Evolutionary conservation across 2,888 invertebrate genomes (phyloP), one percentile per base, ranked within the genome.

Genomic region (Anthoptus insignis): DNA sequence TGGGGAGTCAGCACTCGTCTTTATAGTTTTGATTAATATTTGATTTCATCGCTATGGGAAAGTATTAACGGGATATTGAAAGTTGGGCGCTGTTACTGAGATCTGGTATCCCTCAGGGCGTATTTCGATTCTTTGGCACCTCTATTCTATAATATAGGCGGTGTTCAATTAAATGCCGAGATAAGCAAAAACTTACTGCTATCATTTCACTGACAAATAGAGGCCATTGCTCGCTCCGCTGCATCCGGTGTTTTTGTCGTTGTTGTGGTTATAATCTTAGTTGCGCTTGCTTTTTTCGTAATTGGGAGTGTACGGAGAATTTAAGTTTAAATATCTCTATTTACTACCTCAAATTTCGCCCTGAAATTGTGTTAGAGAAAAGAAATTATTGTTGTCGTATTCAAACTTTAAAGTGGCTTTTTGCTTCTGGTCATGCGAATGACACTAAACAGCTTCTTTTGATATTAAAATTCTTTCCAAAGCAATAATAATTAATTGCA

Each of bases 1-100:
- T 91, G 89, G 91, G 89, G 88, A 86, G 87, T 84, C 90, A 85
- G 81, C 73, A 70, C 66, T 70, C 70, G 81, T 80, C 83, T 86
- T 87, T 87, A 82, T 84, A 73, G 53, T 68, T 75, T 81, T 88
- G 89, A 90, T 91, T 91, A 90, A 88, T 86, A 89, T 89, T 87
- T 81, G 67, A 79, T 81, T 85, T 82, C 73, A 73, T 78, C 79
- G 81, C 83, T 85, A 86, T 89, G 86, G 87, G 88, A 89, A 86
- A 79, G 76, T 71, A 72, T 72, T 73, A 66, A 66, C 59, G 64
- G 56, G 64, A 64, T 72, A 76, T 78, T 76, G 71, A 72, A 72
- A 73, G 72, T 64, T 75, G 71, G 75, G 78, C 76, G 78, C 76
- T 77, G 70, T 49, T 71, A 68, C 47, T 64, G 63, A 52, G 52